These are phyloP conservation scores for Drosophila aldrichi DNA, from an alignment of 2,888 invertebrate genomes.

Conservation along the genomic window DNA sequence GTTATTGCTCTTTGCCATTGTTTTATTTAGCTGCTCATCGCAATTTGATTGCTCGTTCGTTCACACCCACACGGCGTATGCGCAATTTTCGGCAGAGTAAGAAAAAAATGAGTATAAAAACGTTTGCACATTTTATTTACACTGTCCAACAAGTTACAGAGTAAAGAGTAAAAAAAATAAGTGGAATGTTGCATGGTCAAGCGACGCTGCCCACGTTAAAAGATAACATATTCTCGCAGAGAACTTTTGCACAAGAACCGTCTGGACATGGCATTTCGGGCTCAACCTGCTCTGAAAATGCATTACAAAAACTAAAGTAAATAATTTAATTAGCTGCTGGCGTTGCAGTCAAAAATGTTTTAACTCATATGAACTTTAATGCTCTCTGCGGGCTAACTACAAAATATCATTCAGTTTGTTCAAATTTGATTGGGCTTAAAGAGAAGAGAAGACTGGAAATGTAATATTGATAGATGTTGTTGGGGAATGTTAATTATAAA, in stretches of 20 bases:
- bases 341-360: slow-evolving; percentile 29
- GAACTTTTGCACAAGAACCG: slow-evolving; percentile 1
- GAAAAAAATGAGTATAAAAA: neutral
- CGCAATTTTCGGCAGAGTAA: slow-evolving; percentile 39
- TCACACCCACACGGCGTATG: slow-evolving; percentile 49
- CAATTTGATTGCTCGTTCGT: slow-evolving; percentile 42
- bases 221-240: slow-evolving; percentile 33
- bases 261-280: neutral
- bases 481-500: too few relatives aligned
- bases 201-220: slow-evolving; percentile 42
- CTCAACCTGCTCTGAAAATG: slow-evolving; percentile 40
- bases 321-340: slow-evolving; percentile 74
- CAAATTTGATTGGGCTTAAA: neutral
- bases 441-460: too few relatives aligned
- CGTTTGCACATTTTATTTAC: slow-evolving; percentile 43
- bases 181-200: slow-evolving; percentile 37
- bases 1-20: slow-evolving; percentile 42
- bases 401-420: neutral
- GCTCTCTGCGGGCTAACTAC: neutral
- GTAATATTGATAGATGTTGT: too few relatives aligned
- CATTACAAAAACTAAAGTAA: slow-evolving; percentile 55
- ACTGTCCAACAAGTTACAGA: slow-evolving; percentile 15
- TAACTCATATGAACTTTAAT: slow-evolving; percentile 33
- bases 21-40: slow-evolving; percentile 57
- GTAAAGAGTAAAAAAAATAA: neutral